Evolutionary conservation across 2,113 vertebrate genomes (phyloP).

Genomic region (Bothrops jararaca): DNA sequence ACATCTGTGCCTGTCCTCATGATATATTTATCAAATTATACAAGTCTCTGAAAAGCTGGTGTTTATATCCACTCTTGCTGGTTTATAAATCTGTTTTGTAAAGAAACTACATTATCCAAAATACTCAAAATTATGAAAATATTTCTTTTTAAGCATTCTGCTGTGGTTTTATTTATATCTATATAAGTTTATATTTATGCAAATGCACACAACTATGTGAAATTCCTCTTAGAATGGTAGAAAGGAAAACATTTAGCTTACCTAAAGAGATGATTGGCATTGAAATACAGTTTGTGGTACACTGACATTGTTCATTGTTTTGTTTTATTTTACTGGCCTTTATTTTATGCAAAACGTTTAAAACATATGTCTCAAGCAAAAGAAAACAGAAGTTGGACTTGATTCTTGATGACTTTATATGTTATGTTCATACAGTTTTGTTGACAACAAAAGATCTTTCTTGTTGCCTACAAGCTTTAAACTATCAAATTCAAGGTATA

Average conservation of each 20-base stretch:
- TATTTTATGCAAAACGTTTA: background rate
- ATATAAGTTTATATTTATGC: background rate
- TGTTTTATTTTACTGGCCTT: background rate
- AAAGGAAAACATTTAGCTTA: background rate
- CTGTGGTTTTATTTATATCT: background rate
- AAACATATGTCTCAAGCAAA: conserved; percentile 28
- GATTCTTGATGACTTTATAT: background rate
- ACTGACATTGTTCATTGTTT: background rate
- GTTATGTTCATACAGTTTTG: background rate
- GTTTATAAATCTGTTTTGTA: background rate
- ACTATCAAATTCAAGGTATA: background rate
- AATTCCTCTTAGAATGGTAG: background rate
- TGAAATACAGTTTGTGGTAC: background rate
- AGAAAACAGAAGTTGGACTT: background rate
- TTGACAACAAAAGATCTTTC: background rate
- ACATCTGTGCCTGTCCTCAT: background rate
- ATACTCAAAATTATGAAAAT: background rate
- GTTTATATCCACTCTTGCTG: background rate
- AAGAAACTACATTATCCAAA: background rate
- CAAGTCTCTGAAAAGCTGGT: background rate
- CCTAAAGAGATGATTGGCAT: background rate
- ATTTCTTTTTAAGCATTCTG: background rate
- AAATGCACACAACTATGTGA: background rate
- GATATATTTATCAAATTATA: background rate
- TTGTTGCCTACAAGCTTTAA: conserved; percentile 40